Base-by-base conservation (phyloP, 92 coral and sea anemone species). In the Blastomussa wellsi region DNA sequence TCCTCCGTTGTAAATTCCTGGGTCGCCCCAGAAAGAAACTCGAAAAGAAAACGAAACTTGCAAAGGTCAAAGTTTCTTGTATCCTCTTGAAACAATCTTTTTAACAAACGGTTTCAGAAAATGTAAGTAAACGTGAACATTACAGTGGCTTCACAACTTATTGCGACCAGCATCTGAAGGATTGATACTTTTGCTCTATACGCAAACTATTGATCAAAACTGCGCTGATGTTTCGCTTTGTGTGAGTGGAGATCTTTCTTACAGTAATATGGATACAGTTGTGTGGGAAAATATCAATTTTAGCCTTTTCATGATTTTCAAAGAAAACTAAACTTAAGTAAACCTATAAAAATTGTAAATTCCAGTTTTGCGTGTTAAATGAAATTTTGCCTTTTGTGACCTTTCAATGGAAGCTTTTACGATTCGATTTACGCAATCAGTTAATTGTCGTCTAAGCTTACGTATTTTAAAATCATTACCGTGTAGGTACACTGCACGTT, bases 1-100 rank as follows among this genome's bases (percentile, higher is more conserved):
- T 81, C 85, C 66, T 42, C 15, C 8, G 65, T 11, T 68, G 51
- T 11, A 69, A 81, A 81, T 81, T 81, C 85, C 85, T 31, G 29
- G 42, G 77, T 81, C 77, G 42, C n/a, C 85, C 29, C 44, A 35
- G 85, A 48, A 79, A 60, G 41, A 19, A 37, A 20, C 9, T 0
- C 19, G 0, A 86, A 35, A 74, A 33, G 9, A 14, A 31, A 5
- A 41, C 7, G 16, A 22, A 35, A 77, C 49, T 62, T 28, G 26
- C 26, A 29, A 29, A 81, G 77, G 85, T 81, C 85, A 81, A 67
- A 81, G 77, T 49, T 81, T 81, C 42, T 38, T 64, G 55, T 79
- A 68, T 47, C 76, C 84, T 42, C 84, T 80, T 35, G 47, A 80
- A 66, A 80, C 32, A 44, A 32, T 80, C 82, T 35, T 79, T 67